A percentile compares a stretch with the other conserved stretches of the same genome.
phyloP scores from a whole-genome alignment of 2,113 vertebrate species.

The Tiliqua scincoides region DNA sequence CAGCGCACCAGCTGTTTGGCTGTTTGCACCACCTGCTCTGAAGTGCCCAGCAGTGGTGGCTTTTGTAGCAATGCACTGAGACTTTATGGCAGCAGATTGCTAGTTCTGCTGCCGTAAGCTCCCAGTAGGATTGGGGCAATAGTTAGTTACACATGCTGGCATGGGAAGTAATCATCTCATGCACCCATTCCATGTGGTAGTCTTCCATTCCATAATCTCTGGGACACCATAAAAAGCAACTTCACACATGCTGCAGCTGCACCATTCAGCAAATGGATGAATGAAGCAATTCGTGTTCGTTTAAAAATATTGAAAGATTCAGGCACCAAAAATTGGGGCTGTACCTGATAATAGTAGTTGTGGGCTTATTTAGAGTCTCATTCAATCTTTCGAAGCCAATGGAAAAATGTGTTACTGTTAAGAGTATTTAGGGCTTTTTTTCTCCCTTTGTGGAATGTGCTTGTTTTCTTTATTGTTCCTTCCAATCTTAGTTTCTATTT shows the following conservation, averaged over 20 bases:
- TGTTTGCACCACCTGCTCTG: too few relatives aligned
- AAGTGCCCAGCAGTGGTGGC: too few relatives aligned
- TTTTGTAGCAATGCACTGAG: too few relatives aligned
- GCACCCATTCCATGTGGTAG: too few relatives aligned
- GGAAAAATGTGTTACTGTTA: neutral
- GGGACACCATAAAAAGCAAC: neutral
- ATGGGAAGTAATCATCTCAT: neutral
- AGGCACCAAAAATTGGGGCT: neutral
- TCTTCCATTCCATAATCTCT: neutral
- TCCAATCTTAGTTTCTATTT: conserved; percentile 18
- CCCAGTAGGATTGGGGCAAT: too few relatives aligned
- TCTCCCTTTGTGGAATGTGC: neutral
- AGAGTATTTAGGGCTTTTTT: neutral
- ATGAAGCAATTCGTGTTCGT: neutral
- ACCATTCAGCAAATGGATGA: neutral
- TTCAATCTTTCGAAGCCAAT: neutral
- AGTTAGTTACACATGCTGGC: too few relatives aligned
- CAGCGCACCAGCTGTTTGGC: too few relatives aligned
- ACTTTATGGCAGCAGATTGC: too few relatives aligned
- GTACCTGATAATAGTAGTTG: neutral
- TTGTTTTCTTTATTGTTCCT: conserved; percentile 12
- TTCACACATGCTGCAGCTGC: neutral
- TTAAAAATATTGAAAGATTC: neutral
- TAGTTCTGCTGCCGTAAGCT: too few relatives aligned
- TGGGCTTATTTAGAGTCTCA: neutral